Evolutionary conservation across 2,797 vertebrate genomes (phyloP), one percentile per base, ranked within the genome.

Genomic region (Loriculus beryllinus): DNA sequence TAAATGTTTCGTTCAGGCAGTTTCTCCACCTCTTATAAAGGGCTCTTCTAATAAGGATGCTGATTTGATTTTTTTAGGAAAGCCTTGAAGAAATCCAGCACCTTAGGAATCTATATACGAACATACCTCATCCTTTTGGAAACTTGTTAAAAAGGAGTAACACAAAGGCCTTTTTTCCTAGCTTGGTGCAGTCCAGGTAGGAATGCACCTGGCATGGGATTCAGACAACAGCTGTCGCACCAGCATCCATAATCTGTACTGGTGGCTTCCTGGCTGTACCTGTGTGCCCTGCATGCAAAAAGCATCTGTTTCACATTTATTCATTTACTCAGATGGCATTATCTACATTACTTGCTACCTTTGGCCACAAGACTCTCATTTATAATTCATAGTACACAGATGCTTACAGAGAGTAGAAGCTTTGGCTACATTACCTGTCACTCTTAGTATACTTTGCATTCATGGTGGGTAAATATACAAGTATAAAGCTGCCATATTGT

Each of bases 291-390:
- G 96, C 95, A 97, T 97, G 95, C 88, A 96, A 96, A 97, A 97
- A 97, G 96, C 97, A 97, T 97, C 97, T 98, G 96, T 97, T 97
- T 95, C 95, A 85, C 96, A 96, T 97, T 97, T 96, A 97, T 98
- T 96, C 95, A 96, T 97, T 97, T 96, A 95, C 95, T 97, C 93
- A 86, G 93, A 95, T 97, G 96, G 85, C 90, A 97, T 96, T 97
- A 97, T 96, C 97, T 95, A 90, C 95, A 96, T 94, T 95, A 95
- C 95, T 94, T n/a, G 80, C 91, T 90, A 97, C 94, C 89, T 94
- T 96, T 97, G 93, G 94, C 96, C 91, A 96, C 88, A 97, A 97
- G 95, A 94, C 88, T 97, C 95, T 97, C 95, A 97, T 97, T 95
- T 95, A 96, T 97, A 93, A 97, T 97, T 97, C 95, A 97, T 97